phyloP scores from a whole-genome alignment of 2,113 vertebrate genomes.

The Thamnophis sirtalis region DNA sequence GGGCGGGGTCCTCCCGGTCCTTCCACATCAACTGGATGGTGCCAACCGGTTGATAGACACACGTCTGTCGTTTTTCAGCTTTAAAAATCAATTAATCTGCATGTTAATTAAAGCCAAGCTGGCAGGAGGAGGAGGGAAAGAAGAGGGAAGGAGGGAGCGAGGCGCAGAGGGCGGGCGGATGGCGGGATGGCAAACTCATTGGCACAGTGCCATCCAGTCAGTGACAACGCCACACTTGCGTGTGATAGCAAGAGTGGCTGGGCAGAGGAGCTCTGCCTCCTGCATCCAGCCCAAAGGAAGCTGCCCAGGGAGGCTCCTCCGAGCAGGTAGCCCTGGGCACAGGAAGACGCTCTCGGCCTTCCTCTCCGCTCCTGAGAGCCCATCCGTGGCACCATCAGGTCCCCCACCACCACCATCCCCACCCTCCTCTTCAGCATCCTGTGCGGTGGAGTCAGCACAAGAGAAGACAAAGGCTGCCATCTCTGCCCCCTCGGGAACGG shows the following conservation, averaged over 20 bases:
- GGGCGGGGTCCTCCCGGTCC: slow-evolving; percentile 43
- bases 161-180: slow-evolving; percentile 87
- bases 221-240: slow-evolving; percentile 91
- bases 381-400: slow-evolving; percentile 59
- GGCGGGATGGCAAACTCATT: slow-evolving; percentile 95
- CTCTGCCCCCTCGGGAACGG: slow-evolving; percentile 70
- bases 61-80: slow-evolving; percentile 83
- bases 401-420: slow-evolving; percentile 57
- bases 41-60: slow-evolving; percentile 71
- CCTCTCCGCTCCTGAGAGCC: slow-evolving; percentile 49
- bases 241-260: slow-evolving; percentile 73
- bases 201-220: slow-evolving; percentile 99
- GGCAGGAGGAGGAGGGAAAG: slow-evolving; percentile 76
- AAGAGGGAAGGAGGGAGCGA: slow-evolving; percentile 58
- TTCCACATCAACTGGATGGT: slow-evolving; percentile 65
- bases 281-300: slow-evolving; percentile 70
- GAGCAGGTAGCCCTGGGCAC: slow-evolving; percentile 68
- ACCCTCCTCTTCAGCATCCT: slow-evolving; percentile 61
- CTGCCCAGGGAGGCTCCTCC: slow-evolving; percentile 68
- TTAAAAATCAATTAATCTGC: slow-evolving; percentile 96
- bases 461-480: slow-evolving; percentile 78
- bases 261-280: slow-evolving; percentile 82
- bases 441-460: slow-evolving; percentile 70
- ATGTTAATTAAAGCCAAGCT: slow-evolving; percentile 98
- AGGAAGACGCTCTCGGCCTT: slow-evolving; percentile 61